phyloP scores from a whole-genome alignment of 2,113 vertebrate species.

The Columbina picui region DNA sequence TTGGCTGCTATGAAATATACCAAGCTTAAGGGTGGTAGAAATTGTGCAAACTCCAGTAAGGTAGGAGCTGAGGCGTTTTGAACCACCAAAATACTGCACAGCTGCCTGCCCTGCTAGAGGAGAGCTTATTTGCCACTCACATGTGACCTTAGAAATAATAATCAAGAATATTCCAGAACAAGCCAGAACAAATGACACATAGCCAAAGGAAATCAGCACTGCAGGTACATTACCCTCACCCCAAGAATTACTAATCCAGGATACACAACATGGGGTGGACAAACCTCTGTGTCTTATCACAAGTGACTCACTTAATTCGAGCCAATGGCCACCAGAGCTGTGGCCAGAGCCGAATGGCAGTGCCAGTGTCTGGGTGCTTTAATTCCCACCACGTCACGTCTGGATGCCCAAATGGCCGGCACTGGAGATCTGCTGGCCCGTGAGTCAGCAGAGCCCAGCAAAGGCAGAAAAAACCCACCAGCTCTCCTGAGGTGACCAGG shows the following conservation, averaged over 20 bases:
- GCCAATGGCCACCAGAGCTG: neutral
- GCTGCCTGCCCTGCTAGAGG: neutral
- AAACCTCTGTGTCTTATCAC: neutral
- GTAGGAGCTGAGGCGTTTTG: neutral
- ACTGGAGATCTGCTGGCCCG: neutral
- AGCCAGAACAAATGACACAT: neutral
- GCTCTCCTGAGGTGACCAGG: neutral
- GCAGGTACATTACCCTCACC: neutral
- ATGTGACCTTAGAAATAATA: neutral
- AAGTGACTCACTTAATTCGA: neutral
- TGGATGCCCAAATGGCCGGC: neutral
- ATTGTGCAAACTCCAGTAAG: neutral
- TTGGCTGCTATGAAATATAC: neutral
- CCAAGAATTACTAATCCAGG: neutral
- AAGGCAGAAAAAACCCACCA: neutral
- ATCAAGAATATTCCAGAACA: neutral
- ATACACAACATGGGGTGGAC: rapidly evolving
- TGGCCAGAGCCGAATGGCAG: neutral
- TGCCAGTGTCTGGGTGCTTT: neutral
- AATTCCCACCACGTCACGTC: neutral
- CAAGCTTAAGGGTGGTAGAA: neutral
- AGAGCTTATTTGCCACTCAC: neutral
- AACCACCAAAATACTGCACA: neutral
- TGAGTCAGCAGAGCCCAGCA: neutral
- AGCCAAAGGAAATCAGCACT: neutral